Evolutionary conservation across 2,113 vertebrate species (phyloP).

Genomic region (Tympanuchus pallidicinctus): DNA sequence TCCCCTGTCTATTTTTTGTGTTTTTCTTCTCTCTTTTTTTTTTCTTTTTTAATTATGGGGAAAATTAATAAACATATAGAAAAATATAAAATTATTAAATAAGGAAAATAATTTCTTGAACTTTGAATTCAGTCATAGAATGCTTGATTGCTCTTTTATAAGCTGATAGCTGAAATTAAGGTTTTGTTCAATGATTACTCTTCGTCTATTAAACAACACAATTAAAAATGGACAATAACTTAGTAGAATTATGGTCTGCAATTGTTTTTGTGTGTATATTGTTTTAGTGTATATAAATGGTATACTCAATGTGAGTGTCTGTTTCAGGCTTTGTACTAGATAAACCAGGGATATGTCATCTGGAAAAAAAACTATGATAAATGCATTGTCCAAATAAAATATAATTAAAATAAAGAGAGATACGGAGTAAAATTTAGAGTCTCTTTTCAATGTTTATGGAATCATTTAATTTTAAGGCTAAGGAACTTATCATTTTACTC

Average conservation of each 20-base stretch:
- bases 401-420: neutral
- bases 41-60: neutral
- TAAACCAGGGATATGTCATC: neutral
- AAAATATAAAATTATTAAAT: constrained; percentile 23
- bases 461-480: neutral
- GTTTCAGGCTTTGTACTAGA: neutral
- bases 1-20: constrained; percentile 9
- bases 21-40: neutral
- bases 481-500: neutral
- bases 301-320: neutral
- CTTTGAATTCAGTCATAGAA: neutral
- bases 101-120: constrained; percentile 20
- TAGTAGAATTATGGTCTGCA: neutral
- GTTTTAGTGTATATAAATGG: neutral
- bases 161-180: neutral
- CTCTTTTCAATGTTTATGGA: neutral
- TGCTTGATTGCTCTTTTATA: neutral
- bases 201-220: neutral
- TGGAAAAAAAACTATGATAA: neutral
- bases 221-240: neutral
- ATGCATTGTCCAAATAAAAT: neutral
- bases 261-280: neutral
- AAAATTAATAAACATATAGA: constrained; percentile 5
- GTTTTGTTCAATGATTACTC: neutral
- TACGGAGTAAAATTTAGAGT: neutral